phyloP scores from a whole-genome alignment of 2,797 vertebrate species.

The Acanthopagrus latus region DNA sequence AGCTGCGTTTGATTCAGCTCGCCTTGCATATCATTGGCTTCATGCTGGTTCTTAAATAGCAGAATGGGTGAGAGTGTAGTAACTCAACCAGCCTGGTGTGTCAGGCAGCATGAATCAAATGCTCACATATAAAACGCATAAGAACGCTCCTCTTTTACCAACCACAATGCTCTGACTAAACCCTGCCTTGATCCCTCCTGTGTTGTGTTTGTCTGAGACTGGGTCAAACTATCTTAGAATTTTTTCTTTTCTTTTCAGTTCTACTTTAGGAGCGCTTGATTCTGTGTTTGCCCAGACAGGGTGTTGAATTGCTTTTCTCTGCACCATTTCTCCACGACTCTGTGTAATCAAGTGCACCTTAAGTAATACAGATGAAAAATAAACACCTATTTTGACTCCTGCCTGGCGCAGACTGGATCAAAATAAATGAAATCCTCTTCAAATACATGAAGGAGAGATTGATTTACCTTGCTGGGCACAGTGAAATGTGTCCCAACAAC shows the following conservation, averaged over 20 bases:
- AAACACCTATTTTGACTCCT: constrained; percentile 80
- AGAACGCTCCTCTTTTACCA: constrained; percentile 64
- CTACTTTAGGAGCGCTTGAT: constrained; percentile 81
- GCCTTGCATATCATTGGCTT: constrained; percentile 48
- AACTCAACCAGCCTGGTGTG: constrained; percentile 34
- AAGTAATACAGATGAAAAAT: constrained; percentile 68
- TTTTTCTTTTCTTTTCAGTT: constrained; percentile 65
- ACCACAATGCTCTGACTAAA: constrained; percentile 68
- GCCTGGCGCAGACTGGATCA: constrained; percentile 79
- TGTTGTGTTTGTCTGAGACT: constrained; percentile 76
- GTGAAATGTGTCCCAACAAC: constrained; percentile 28
- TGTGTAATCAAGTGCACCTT: constrained; percentile 79
- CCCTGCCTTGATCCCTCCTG: constrained; percentile 77
- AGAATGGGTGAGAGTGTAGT: constrained; percentile 13
- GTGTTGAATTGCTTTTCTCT: constrained; percentile 61
- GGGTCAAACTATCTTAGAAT: constrained; percentile 66
- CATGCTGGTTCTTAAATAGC: constrained; percentile 18
- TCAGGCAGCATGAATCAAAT: constrained; percentile 71
- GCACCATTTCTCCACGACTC: constrained; percentile 62
- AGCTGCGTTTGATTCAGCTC: constrained; percentile 68
- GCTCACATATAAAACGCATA: constrained; percentile 46
- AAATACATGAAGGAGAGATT: constrained; percentile 80
- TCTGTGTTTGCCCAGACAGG: constrained; percentile 65
- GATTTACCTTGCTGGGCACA: constrained; percentile 72
- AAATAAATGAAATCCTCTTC: constrained; percentile 77